These are phyloP conservation scores for Miltochrista miniata DNA, from an alignment of 2,888 invertebrate genomes.

Conservation along the genomic window DNA sequence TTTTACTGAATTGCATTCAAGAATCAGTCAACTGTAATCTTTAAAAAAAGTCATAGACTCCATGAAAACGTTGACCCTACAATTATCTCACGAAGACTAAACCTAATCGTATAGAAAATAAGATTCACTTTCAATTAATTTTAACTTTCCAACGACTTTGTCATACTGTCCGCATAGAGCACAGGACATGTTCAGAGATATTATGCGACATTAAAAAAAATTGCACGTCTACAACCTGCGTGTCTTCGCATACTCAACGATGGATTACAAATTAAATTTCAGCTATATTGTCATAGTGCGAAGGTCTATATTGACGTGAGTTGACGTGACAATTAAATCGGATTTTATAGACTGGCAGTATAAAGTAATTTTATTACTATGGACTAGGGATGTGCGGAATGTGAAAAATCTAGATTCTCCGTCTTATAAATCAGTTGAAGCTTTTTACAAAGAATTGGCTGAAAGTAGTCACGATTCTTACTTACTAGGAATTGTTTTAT, in stretches of 20 bases:
- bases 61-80: constrained; percentile 33
- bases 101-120: neutral
- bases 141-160: constrained; percentile 36
- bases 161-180: constrained; percentile 59
- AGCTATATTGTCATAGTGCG: constrained; percentile 25
- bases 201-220: constrained; percentile 54
- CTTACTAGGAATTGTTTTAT: neutral
- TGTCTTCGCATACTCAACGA: constrained; percentile 54
- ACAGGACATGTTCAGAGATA: constrained; percentile 62
- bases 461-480: constrained; percentile 6
- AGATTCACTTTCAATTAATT: constrained; percentile 14
- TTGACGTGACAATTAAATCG: constrained; percentile 16
- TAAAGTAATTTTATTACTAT: constrained; percentile 68
- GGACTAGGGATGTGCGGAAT: constrained; percentile 34
- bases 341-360: constrained; percentile 37
- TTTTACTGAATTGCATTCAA: constrained; percentile 36
- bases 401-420: constrained; percentile 21
- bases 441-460: constrained; percentile 2
- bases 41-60: constrained; percentile 27
- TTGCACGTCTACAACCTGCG: constrained; percentile 49
- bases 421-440: constrained; percentile 16
- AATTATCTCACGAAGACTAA: neutral
- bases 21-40: constrained; percentile 40
- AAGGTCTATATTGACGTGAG: constrained; percentile 24
- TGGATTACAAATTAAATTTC: constrained; percentile 22